phyloP scores from a whole-genome alignment of 2,113 vertebrate species.

The Aegotheles bennettii region DNA sequence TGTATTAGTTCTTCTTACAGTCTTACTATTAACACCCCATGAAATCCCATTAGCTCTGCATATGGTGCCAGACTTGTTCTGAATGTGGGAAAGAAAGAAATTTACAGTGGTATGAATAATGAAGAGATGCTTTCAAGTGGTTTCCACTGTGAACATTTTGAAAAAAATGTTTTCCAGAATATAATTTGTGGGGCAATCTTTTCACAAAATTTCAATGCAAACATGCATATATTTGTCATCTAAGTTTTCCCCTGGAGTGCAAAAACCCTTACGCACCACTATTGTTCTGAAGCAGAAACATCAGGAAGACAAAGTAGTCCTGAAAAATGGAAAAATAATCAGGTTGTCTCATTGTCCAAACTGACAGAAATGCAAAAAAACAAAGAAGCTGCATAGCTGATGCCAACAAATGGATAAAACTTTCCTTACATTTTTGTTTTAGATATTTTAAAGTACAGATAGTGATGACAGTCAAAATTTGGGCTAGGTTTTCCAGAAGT shows the following conservation, averaged over 20 bases:
- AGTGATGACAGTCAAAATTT: background rate
- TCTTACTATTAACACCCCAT: slow-evolving; percentile 22
- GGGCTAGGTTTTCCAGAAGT: background rate
- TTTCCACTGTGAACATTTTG: slow-evolving; percentile 39
- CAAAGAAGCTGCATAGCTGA: background rate
- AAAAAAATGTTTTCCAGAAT: slow-evolving; percentile 15
- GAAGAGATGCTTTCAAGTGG: slow-evolving; percentile 45
- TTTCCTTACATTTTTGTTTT: background rate
- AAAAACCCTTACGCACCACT: background rate
- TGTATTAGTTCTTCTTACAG: slow-evolving; percentile 49
- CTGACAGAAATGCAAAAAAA: background rate
- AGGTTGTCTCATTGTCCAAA: background rate
- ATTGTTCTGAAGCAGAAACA: background rate
- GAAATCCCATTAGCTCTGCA: slow-evolving; percentile 60
- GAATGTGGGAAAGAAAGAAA: slow-evolving; percentile 55
- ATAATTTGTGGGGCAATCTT: slow-evolving; percentile 7
- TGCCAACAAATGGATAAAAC: background rate
- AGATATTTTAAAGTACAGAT: background rate
- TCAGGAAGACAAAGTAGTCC: background rate
- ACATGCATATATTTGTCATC: background rate
- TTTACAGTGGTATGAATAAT: slow-evolving; percentile 43
- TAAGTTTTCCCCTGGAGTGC: background rate
- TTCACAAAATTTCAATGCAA: slow-evolving; percentile 44
- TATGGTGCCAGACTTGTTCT: slow-evolving; percentile 41
- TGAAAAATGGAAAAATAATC: background rate